A percentile compares a stretch with the other conserved stretches of the same genome.
These are phyloP conservation scores for Dysmachus trigonus DNA, from an alignment of 2,888 invertebrate genomes.

Conservation along the genomic window DNA sequence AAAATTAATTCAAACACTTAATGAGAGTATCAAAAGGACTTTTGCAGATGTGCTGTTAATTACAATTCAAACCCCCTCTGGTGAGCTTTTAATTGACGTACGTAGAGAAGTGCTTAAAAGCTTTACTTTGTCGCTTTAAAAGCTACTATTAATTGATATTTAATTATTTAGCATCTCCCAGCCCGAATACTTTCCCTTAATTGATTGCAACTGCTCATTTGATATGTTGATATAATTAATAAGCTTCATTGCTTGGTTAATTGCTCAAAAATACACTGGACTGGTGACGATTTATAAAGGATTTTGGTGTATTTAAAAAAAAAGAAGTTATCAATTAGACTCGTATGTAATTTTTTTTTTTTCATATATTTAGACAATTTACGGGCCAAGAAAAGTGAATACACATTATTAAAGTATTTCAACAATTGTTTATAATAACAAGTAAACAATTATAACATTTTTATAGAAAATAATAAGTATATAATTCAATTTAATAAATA, in stretches of 20 bases:
- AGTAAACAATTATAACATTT: too few species aligned
- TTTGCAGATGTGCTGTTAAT: conserved; percentile 24
- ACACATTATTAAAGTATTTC: too few species aligned
- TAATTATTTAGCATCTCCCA: conserved; percentile 16
- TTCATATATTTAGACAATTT: too few species aligned
- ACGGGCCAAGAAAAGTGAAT: too few species aligned
- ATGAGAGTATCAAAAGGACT: conserved; percentile 22
- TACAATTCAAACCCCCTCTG: not conserved
- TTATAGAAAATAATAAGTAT: too few species aligned
- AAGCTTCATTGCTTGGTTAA: not conserved
- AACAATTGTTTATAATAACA: too few species aligned
- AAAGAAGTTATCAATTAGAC: too few species aligned
- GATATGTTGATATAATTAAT: conserved; percentile 25
- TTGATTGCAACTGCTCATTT: conserved; percentile 29
- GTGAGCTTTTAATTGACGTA: not conserved
- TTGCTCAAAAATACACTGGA: conserved; percentile 8
- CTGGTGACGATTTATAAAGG: not conserved
- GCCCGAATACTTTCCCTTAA: not conserved
- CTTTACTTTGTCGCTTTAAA: conserved; percentile 28
- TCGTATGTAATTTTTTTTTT: too few species aligned
- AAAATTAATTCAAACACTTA: conserved; percentile 26
- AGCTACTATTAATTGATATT: conserved; percentile 33
- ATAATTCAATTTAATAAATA: too few species aligned
- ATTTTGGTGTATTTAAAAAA: too few species aligned
- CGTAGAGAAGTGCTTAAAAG: not conserved